A percentile compares a stretch with the other conserved stretches of the same genome.
phyloP scores from a whole-genome alignment of 2,797 vertebrate species.

The Oreortyx pictus region DNA sequence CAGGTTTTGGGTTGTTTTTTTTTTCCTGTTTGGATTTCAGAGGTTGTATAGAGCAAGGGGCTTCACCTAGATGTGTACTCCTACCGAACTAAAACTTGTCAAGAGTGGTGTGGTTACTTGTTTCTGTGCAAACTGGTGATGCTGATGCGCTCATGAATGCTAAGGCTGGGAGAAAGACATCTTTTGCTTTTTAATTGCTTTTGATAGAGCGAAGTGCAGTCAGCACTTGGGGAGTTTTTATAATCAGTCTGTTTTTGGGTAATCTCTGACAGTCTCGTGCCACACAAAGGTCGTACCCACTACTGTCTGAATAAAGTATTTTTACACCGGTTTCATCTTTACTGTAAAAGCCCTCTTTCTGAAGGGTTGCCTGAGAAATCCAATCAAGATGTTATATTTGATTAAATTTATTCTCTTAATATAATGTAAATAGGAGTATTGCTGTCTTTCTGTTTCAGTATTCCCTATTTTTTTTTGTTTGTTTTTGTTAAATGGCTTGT shows the following conservation, averaged over 20 bases:
- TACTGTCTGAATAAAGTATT: conserved; percentile 1
- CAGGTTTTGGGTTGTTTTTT: no score
- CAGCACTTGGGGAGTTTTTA: not conserved
- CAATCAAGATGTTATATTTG: conserved; percentile 50
- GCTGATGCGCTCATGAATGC: not conserved
- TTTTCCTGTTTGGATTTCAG: not conserved
- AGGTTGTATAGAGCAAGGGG: not conserved
- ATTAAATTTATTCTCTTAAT: conserved; percentile 69
- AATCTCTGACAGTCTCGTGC: not conserved
- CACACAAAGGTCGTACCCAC: conserved; percentile 9
- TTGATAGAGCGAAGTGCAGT: not conserved
- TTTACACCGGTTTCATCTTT: not conserved
- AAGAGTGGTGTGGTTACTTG: not conserved
- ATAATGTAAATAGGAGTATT: conserved; percentile 63
- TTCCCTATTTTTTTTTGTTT: not conserved
- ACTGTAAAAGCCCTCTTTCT: not conserved
- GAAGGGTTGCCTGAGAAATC: conserved; percentile 30
- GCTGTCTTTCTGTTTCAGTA: not conserved
- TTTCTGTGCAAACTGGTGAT: not conserved
- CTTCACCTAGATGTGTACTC: not conserved
- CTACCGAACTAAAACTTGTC: not conserved
- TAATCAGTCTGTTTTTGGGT: not conserved
- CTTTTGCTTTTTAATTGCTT: not conserved
- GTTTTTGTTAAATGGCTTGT: conserved; percentile 17
- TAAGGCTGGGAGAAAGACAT: not conserved